Evolutionary conservation across 2,888 invertebrate genomes (phyloP), one percentile per base, ranked within the genome.

Genomic region (Tenthredo livida): DNA sequence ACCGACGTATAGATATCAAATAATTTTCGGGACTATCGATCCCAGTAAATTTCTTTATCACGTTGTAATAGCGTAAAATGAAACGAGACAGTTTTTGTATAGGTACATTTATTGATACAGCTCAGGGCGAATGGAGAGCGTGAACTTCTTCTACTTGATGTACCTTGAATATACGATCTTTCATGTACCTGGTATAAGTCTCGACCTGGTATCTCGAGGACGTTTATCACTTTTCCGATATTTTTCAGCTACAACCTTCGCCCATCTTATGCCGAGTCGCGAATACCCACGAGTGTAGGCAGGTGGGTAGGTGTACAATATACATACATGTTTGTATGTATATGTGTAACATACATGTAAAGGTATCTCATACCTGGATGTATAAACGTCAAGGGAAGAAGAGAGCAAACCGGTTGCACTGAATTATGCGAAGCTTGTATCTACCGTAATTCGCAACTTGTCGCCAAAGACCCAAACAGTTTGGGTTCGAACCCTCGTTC

Each of bases 211-310:
- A 54, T 77, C 50, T 77, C 77, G 33, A 33, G 29, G 77, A 54
- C 77, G 84, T 87, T 86, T 87, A 86, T 84, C 83, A 85, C 82
- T 43, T 67, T 58, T 58, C 84, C 87, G 72, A 86, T 86, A 87
- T 85, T 86, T 85, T 78, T 84, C 86, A 86, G 29, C 50, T 54
- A 33, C 17, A 50, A 77, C 54, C 50, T 77, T 50, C 37, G n/a
- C 77, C 50, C 67, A 67, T 67, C 17, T 33, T 67, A n/a, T 17
- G 67, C 33, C 17, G 33, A 67, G 67, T 33, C 33, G 67, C 54
- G 50, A 33, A n/a, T 50, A 54, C 29, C 9, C 7, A 12, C 37
- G n/a, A 37, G 29, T 29, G 67, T 67, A 33, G 67, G 67, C 17
- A 33, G 33, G 33, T 33, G 33, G 29, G 33, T 67, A 29, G 29